Base-by-base conservation (phyloP, 2,888 invertebrate species). In the Tetanocera ferruginea region DNA sequence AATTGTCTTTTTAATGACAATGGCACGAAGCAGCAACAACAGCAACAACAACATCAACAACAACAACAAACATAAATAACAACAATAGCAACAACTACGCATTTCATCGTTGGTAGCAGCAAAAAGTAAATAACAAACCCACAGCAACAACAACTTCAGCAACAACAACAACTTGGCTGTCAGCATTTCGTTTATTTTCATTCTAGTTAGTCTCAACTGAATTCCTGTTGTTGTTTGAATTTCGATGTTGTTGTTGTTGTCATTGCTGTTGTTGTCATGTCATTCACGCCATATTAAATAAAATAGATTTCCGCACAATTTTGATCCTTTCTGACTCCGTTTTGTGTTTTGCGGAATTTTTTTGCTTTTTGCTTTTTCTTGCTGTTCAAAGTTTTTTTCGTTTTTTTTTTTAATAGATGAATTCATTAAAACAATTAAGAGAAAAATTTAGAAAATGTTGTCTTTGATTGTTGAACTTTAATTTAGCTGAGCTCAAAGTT, bases 61-160 rank as follows among this genome's bases (percentile, higher is more conserved):
- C 62, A 62, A 62, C 34, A 62, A 62, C 6, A 62, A 62, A 28
- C 62, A 62, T 62, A 23, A 62, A 34, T 8, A 67, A 34, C 23
- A 19, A 67, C 17, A 37, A 66, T 6, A 31, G n/a, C 14, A n/a
- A 64, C 25, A 11, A 19, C 34, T 66, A 19, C 19, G 43, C 19
- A 34, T 17, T 67, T 60, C 28, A 28, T 28, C 25, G 1, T 43
- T 14, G 14, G 43, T 14, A 43, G 43, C 43, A 3, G 43, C 43
- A 43, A 43, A 11, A 60, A 28, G 25, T 25, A 60, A 60, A 60
- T 60, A 17, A 28, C 60, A 23, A 28, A 43, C 43, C 64, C 5
- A n/a, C 34, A n/a, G 5, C n/a, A 64, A 64, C 4, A 34, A n/a
- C 34, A 5, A n/a, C 64, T 34, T 17, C 4, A 64, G 31, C 28